Evolutionary conservation across 2,113 vertebrate species (phyloP).

Genomic region (Agelaius tricolor): DNA sequence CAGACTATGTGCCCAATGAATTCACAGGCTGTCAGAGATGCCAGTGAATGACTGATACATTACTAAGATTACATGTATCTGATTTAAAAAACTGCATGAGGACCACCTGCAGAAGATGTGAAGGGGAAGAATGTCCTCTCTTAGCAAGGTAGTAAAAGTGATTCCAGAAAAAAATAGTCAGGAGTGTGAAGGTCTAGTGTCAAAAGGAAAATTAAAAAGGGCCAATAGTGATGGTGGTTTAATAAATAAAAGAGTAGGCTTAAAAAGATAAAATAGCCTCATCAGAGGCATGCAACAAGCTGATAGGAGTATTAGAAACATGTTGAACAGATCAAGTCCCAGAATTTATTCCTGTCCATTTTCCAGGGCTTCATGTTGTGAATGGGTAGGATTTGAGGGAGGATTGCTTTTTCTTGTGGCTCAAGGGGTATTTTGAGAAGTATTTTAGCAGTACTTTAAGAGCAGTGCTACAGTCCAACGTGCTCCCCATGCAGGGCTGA

Average conservation of each 20-base stretch:
- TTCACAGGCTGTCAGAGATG: conserved; percentile 18
- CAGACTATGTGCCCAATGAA: not conserved
- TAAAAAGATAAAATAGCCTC: not conserved
- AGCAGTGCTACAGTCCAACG: not conserved
- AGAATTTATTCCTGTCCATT: not conserved
- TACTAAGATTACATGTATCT: not conserved
- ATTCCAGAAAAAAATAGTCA: not conserved
- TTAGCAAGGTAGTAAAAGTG: not conserved
- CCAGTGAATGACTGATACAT: not conserved
- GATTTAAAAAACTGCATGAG: not conserved
- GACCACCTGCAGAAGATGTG: not conserved
- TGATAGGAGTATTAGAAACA: not conserved
- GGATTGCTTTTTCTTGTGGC: not conserved
- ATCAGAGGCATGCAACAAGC: not conserved
- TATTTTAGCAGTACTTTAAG: not conserved
- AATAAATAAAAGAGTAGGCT: not conserved
- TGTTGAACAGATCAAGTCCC: not conserved
- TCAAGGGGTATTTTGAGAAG: not conserved
- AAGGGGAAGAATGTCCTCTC: not conserved
- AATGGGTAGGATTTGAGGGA: not conserved
- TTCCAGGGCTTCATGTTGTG: not conserved
- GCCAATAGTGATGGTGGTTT: not conserved
- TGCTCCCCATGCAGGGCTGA: not conserved
- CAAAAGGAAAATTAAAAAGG: not conserved
- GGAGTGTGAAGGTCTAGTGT: not conserved